phyloP scores from a whole-genome alignment of 2,113 vertebrate species.

The Sturnira hondurensis region DNA sequence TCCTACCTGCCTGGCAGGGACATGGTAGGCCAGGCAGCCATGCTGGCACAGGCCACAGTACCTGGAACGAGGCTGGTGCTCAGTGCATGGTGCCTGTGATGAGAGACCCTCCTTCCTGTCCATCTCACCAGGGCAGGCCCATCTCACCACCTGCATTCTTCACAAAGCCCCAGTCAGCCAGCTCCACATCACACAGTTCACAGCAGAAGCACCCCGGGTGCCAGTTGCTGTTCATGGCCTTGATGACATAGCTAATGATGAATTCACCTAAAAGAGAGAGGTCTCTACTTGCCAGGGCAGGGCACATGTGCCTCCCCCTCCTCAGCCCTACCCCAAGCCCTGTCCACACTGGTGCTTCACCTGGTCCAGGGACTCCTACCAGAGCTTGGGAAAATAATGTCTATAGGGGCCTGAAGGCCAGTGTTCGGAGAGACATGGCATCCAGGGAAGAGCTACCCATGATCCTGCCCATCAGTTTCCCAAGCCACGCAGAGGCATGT shows the following conservation, averaged over 20 bases:
- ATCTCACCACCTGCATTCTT: conserved; percentile 83
- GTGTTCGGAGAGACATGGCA: background rate
- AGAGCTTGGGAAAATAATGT: background rate
- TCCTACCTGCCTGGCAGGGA: accelerated
- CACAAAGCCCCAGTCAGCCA: conserved; percentile 86
- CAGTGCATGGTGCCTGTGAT: accelerated
- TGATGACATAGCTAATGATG: conserved; percentile 85
- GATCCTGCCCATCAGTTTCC: background rate
- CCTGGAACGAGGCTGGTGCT: background rate
- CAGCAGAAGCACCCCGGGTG: conserved; percentile 86
- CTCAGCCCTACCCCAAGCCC: background rate
- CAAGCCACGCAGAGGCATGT: accelerated
- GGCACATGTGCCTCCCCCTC: background rate
- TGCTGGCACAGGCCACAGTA: accelerated
- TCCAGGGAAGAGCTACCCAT: background rate
- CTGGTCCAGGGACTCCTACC: background rate
- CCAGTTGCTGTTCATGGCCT: conserved; percentile 87
- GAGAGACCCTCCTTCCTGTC: background rate
- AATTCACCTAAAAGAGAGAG: conserved; percentile 80
- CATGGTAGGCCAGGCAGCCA: accelerated
- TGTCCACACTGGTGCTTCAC: accelerated
- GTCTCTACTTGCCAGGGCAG: background rate
- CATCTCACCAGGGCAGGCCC: conserved; percentile 70
- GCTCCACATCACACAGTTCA: conserved; percentile 79
- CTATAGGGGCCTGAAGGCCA: background rate